Percentiles rank a stretch among this genome's conserved stretches.
Conservation (phyloP, 2,113 vertebrate species). For the Neodontobutis hainanensis region DNA sequence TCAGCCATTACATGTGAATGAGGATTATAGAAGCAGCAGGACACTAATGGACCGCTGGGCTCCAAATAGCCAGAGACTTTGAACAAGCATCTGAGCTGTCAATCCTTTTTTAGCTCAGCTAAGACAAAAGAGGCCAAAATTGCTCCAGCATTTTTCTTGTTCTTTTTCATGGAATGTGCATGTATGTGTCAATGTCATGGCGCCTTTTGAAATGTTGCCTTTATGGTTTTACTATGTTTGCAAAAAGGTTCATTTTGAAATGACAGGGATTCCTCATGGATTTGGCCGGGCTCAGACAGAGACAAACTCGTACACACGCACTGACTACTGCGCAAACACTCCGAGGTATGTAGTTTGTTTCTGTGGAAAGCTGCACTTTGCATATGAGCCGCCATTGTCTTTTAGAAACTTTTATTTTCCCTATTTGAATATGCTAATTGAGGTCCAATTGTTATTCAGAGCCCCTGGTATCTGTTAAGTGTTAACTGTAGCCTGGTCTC, state of each 20-base stretch:
- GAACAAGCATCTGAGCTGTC: slow-evolving; percentile 69
- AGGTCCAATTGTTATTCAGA: slow-evolving; percentile 74
- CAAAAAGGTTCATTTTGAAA: slow-evolving; percentile 63
- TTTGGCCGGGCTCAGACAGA: slow-evolving; percentile 18
- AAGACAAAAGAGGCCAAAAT: slow-evolving; percentile 21
- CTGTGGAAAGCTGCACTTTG: slow-evolving; percentile 55
- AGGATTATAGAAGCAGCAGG: slow-evolving; percentile 84
- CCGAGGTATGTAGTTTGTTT: slow-evolving; percentile 54
- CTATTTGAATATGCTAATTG: slow-evolving; percentile 77
- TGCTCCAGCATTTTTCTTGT: slow-evolving; percentile 2
- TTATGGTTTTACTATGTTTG: slow-evolving; percentile 79
- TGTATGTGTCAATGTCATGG: background rate
- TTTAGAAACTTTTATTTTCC: slow-evolving; percentile 70
- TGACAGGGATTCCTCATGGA: slow-evolving; percentile 58
- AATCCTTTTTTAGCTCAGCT: slow-evolving; percentile 25
- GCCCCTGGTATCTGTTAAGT: slow-evolving; percentile 66
- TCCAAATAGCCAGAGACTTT: slow-evolving; percentile 65
- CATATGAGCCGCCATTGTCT: slow-evolving; percentile 71
- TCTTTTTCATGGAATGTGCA: slow-evolving; percentile 9
- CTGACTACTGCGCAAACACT: slow-evolving; percentile 39
- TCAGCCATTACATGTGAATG: slow-evolving; percentile 81
- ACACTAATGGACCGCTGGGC: slow-evolving; percentile 76
- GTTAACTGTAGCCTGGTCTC: slow-evolving; percentile 24
- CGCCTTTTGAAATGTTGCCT: slow-evolving; percentile 47
- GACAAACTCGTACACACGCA: background rate